Base-by-base conservation (phyloP, 2,888 invertebrate genomes). In the Dorcus hopei region DNA sequence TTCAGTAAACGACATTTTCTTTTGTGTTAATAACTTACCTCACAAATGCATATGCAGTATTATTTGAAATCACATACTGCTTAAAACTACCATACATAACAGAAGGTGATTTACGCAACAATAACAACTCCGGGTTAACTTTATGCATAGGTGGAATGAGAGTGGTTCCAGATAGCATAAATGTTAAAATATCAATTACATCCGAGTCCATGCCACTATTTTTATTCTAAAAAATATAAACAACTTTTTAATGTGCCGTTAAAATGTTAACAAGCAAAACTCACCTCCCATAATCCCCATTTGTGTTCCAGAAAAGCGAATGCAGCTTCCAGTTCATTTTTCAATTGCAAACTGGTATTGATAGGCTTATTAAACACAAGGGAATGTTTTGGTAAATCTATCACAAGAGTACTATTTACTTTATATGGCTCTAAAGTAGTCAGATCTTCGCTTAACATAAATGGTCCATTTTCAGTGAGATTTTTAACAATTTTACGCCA, bases 101-200 rank as follows among this genome's bases (percentile, higher is more conserved):
- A 26, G 87, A 86, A 8, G 83, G 81, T 58, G 86, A 82, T 23
- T 71, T 65, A 38, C 85, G 75, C 6, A 79, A 74, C 59, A 79
- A 76, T 3, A 79, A 66, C 19, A 85, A 70, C 9, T 74, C 75
- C 42, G 74, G 69, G 66, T 82, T 65, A 19, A 76, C 59, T 3
- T 60, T 65, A 16, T 68, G 61, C 53, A 69, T 68, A 14, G 57
- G 58, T 19, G 66, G 60, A 11, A 79, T 62, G 42, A 79, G 61
- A 0, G 93, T 88, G 4, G 90, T 86, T 47, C 95, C 95, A 0
- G 92, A 92, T 63, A 97, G 78, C 56, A 95, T 78, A 73, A 93
- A 80, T 49, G 88, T 83, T 70, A 95, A 83, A 71, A 90, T 83
- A 19, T 87, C 86, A 39, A 83, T 76, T 49, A 83, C 79, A 51